These are phyloP conservation scores for Coluber constrictor DNA, from an alignment of 2,797 vertebrate species.

Conservation along the genomic window DNA sequence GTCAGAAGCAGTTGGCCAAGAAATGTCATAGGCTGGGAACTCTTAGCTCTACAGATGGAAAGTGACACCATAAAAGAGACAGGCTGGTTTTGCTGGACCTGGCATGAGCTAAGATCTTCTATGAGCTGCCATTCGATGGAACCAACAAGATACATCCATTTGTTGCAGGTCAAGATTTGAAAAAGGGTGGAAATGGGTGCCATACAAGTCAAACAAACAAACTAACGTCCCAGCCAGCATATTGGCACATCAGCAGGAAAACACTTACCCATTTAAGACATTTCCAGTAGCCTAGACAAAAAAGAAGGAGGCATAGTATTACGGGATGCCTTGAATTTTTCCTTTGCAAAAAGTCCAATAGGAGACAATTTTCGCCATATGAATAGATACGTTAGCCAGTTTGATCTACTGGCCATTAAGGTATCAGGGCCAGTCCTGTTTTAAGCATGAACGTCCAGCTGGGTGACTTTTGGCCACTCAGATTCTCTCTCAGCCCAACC, in stretches of 20 bases:
- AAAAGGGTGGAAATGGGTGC: not conserved
- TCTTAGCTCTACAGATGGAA: not conserved
- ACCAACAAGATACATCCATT: not conserved
- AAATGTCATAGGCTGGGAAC: not conserved
- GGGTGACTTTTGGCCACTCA: not conserved
- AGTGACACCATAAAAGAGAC: not conserved
- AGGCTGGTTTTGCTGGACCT: not conserved
- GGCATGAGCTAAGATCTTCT: not conserved
- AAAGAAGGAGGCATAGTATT: not conserved
- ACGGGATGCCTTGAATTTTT: not conserved
- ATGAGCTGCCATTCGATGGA: not conserved
- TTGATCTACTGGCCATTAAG: not conserved
- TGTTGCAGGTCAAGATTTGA: not conserved
- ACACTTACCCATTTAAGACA: not conserved
- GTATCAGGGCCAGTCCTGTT: not conserved
- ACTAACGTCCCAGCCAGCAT: not conserved
- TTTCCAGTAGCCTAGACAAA: not conserved
- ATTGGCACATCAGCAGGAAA: not conserved
- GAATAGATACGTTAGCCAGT: not conserved
- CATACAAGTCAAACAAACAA: not conserved
- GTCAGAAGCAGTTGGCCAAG: not conserved
- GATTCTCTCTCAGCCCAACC: not conserved
- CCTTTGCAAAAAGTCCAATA: not conserved
- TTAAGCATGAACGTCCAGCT: not conserved
- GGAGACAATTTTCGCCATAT: not conserved